A percentile compares a stretch with the other conserved stretches of the same genome.
These are phyloP conservation scores for Myiagra hebetior DNA, from an alignment of 2,113 vertebrate genomes.

Conservation along the genomic window DNA sequence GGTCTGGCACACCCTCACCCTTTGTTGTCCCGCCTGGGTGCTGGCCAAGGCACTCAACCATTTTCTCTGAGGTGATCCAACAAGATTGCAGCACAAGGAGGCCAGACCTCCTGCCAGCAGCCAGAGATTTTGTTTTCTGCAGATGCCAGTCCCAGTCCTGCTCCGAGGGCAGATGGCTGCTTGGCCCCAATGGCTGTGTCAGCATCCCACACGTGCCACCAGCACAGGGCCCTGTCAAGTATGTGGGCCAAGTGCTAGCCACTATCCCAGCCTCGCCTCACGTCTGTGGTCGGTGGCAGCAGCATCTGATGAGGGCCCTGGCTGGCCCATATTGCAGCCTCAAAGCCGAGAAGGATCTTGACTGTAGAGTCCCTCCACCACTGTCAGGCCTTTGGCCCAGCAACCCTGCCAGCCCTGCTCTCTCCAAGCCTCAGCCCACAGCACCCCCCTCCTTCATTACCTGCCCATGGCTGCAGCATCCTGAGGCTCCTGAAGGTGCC, in stretches of 20 bases:
- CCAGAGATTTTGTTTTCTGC: not conserved
- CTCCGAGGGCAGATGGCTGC: not conserved
- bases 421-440: not conserved
- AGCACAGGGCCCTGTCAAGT: too few relatives aligned
- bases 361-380: not conserved
- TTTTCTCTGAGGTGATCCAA: not conserved
- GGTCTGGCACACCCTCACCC: rapidly evolving
- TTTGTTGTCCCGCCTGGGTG: not conserved
- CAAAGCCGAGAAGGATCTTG: not conserved
- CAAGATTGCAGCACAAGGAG: rapidly evolving
- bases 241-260: rapidly evolving
- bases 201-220: rapidly evolving
- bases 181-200: not conserved
- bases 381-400: not conserved
- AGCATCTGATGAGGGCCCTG: not conserved
- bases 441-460: not conserved
- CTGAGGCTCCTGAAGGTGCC: not conserved
- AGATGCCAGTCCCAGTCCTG: not conserved
- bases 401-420: rapidly evolving
- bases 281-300: rapidly evolving
- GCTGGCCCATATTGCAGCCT: not conserved
- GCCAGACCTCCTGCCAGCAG: not conserved
- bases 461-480: not conserved
- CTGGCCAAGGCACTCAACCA: not conserved
- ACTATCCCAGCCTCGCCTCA: rapidly evolving